Percentiles rank a stretch among this genome's conserved stretches.
These are phyloP conservation scores for Pedionomus torquatus DNA, from an alignment of 2,113 vertebrate genomes.

Conservation along the genomic window DNA sequence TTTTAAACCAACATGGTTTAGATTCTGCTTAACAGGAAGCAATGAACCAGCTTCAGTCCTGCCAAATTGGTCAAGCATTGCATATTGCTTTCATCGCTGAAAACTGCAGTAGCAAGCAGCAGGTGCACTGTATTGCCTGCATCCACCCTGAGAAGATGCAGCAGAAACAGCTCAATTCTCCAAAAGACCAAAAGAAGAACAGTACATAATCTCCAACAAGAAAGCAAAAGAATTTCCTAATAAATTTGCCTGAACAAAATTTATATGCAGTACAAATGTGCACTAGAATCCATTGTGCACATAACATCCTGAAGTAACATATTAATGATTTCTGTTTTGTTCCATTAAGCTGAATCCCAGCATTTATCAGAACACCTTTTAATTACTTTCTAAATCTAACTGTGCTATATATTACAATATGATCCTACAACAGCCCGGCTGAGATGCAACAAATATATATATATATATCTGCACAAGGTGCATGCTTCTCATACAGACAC, in stretches of 20 bases:
- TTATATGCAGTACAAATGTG: not conserved
- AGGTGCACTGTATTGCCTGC: not conserved
- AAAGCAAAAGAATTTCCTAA: not conserved
- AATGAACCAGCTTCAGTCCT: not conserved
- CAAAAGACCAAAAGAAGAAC: not conserved
- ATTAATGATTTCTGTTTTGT: not conserved
- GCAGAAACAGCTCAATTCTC: not conserved
- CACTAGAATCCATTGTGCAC: not conserved
- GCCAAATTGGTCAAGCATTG: not conserved
- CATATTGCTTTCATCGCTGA: not conserved
- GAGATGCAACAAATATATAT: not conserved
- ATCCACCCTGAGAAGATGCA: not conserved
- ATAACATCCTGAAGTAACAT: not conserved
- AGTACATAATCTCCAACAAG: not conserved
- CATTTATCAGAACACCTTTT: not conserved
- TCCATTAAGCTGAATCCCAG: not conserved
- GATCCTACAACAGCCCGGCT: not conserved
- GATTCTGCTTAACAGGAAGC: not conserved
- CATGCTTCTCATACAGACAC: not conserved
- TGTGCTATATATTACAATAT: not conserved
- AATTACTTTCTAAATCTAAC: not conserved
- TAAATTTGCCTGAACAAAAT: not conserved
- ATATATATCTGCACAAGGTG: not conserved
- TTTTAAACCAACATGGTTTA: not conserved
- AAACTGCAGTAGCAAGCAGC: not conserved